These are phyloP conservation scores for Coremacera marginata DNA, from an alignment of 2,888 invertebrate species.

Conservation along the genomic window DNA sequence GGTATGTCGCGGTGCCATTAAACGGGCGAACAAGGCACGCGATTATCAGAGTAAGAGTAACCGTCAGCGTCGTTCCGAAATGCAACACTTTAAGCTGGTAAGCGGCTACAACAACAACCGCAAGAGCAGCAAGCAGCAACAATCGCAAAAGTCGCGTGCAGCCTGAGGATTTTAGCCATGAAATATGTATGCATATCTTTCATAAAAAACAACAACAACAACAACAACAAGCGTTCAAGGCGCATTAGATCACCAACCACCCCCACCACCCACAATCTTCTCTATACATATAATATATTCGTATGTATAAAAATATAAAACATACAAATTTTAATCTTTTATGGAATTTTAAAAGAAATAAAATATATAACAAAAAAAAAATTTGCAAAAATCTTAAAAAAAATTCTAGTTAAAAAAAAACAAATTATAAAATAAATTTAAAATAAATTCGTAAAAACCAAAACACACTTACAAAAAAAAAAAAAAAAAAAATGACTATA, in stretches of 20 bases:
- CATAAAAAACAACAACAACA: conserved; percentile 40
- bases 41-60: conserved; percentile 72
- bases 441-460: conserved; percentile 45
- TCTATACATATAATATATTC: conserved; percentile 44
- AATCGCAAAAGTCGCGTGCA: not conserved
- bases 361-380: conserved; percentile 23
- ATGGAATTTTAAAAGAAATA: conserved; percentile 48
- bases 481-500: conserved; percentile 42
- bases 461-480: conserved; percentile 43
- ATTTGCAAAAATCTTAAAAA: not conserved
- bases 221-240: conserved; percentile 21
- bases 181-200: conserved; percentile 1
- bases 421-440: conserved; percentile 45
- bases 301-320: not conserved
- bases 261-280: conserved; percentile 34
- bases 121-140: conserved; percentile 69
- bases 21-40: conserved; percentile 72
- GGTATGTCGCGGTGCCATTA: conserved; percentile 71
- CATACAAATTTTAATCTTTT: conserved; percentile 29
- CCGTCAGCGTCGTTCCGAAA: conserved; percentile 72
- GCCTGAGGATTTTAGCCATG: conserved; percentile 10
- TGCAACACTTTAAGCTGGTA: conserved; percentile 71
- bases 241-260: conserved; percentile 26
- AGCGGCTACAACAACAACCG: conserved; percentile 76
- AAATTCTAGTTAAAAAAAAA: not conserved